Evolutionary conservation across 2,113 vertebrate genomes (phyloP).

Genomic region (Pelecanus crispus): DNA sequence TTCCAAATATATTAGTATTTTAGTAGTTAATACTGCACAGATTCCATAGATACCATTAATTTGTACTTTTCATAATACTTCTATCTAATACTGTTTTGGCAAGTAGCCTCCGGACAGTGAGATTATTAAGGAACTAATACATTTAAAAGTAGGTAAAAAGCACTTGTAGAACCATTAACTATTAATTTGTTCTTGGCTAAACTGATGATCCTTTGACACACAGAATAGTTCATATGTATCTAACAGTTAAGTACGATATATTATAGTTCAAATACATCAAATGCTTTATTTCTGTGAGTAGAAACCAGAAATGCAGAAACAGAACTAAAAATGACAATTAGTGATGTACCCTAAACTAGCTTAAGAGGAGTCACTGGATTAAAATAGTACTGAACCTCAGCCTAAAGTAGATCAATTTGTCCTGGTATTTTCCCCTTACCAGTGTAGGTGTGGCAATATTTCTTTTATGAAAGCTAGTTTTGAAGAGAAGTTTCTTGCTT

Average conservation of each 20-base stretch:
- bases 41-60: neutral
- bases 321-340: neutral
- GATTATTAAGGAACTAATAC: neutral
- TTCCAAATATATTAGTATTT: neutral
- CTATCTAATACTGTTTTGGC: neutral
- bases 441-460: neutral
- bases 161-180: constrained; percentile 18
- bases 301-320: neutral
- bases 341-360: neutral
- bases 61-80: neutral
- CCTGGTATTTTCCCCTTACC: neutral
- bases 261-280: neutral
- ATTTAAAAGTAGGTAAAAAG: constrained; percentile 8
- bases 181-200: constrained; percentile 31
- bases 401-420: neutral
- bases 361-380: neutral
- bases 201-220: neutral
- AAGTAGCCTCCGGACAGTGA: neutral
- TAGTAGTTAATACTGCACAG: constrained; percentile 1
- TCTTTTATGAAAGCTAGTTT: neutral
- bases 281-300: neutral
- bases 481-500: neutral
- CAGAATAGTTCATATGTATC: neutral
- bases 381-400: neutral
- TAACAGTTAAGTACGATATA: neutral